Percentiles rank a stretch among this genome's conserved stretches.
Conservation (phyloP, 1,140 invertebrate species). For the Euwallacea similis region DNA sequence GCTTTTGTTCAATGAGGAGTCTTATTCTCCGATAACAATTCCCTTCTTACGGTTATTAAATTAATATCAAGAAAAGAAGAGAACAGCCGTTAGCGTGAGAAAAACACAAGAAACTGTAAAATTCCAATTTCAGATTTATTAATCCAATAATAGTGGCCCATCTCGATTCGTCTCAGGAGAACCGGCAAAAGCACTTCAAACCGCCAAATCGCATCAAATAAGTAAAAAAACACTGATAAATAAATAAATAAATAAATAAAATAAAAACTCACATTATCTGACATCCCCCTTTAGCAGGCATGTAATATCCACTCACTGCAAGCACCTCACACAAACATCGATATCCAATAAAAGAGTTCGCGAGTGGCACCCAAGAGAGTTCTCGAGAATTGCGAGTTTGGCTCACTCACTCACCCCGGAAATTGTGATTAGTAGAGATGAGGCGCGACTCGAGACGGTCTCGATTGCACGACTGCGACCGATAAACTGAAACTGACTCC, state of each 20-base stretch:
- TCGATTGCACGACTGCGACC: not conserved
- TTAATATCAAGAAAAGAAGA: not conserved
- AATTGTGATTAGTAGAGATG: not conserved
- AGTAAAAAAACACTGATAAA: too few relatives aligned
- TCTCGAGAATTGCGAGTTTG: not conserved
- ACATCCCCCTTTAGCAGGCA: too few relatives aligned
- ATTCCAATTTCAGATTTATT: not conserved
- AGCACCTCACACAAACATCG: not conserved
- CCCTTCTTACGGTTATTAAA: slow-evolving; percentile 1
- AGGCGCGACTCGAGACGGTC: not conserved
- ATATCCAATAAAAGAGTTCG: not conserved
- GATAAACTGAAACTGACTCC: not conserved
- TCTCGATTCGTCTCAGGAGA: not conserved
- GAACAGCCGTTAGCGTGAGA: not conserved
- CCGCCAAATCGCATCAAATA: too few relatives aligned
- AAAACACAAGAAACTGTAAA: not conserved
- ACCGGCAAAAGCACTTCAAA: not conserved
- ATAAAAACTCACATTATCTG: too few relatives aligned
- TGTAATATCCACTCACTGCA: not conserved
- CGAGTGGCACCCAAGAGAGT: not conserved
- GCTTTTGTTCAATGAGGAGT: not conserved
- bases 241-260: too few relatives aligned
- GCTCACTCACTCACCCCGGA: not conserved
- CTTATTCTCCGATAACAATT: not conserved
- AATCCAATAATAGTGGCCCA: too few relatives aligned